Evolutionary conservation across 2,113 vertebrate genomes (phyloP).

Genomic region (Nannospalax galili): DNA sequence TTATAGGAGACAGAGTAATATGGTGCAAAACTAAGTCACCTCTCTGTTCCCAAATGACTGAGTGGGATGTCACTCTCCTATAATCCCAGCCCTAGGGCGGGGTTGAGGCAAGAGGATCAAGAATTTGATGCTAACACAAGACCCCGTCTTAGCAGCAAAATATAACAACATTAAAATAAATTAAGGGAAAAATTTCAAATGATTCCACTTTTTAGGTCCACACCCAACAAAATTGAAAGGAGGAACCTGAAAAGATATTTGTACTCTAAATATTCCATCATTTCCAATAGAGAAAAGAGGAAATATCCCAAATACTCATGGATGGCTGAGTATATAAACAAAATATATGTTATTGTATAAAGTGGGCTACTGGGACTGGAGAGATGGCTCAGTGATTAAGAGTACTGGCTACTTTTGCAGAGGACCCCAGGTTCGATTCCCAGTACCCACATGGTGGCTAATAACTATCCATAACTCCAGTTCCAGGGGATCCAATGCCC

Average conservation of each 20-base stretch:
- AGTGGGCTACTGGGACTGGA: too few species aligned
- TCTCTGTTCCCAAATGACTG: not conserved
- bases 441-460: too few species aligned
- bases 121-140: not conserved
- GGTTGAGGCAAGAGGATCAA: not conserved
- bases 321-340: not conserved
- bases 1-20: not conserved
- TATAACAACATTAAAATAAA: too few species aligned
- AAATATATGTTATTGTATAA: not conserved
- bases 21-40: not conserved
- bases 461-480: too few species aligned
- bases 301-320: not conserved
- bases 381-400: too few species aligned
- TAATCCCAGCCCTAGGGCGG: not conserved
- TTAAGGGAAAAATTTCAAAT: not conserved
- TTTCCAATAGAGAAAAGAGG: not conserved
- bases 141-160: not conserved
- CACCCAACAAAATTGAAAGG: not conserved
- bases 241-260: not conserved
- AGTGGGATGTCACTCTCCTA: too few species aligned
- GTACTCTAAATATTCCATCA: not conserved
- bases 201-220: not conserved
- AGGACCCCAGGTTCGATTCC: too few species aligned
- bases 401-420: too few species aligned
- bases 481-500: too few species aligned